These are phyloP conservation scores for Nanorana parkeri DNA, from an alignment of 2,113 vertebrate genomes.

Conservation along the genomic window DNA sequence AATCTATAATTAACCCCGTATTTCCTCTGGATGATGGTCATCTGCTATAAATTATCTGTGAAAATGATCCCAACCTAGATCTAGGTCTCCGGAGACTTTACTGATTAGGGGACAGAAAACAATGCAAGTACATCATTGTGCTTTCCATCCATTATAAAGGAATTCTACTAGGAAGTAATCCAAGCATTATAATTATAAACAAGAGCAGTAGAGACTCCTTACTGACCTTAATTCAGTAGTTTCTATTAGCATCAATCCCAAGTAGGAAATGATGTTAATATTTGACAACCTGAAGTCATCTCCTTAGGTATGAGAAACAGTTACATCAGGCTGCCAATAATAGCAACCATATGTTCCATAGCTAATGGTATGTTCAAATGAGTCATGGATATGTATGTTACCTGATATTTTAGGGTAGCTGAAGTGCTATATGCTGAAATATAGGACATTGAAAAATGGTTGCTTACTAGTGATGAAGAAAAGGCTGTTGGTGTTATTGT, in stretches of 20 bases:
- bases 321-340: constrained; percentile 75
- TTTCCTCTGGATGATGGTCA: not conserved
- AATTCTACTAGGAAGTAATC: constrained; percentile 36
- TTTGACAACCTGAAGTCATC: constrained; percentile 66
- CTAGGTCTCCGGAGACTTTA: constrained; percentile 14
- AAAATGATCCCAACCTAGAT: constrained; percentile 2
- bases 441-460: constrained; percentile 47
- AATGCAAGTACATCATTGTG: constrained; percentile 21
- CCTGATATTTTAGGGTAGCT: constrained; percentile 69
- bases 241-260: constrained; percentile 62
- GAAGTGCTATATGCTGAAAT: constrained; percentile 71
- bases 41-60: not conserved
- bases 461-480: not conserved
- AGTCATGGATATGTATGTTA: constrained; percentile 66
- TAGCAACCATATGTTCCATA: constrained; percentile 73
- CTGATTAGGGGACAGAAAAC: constrained; percentile 34
- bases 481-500: not conserved
- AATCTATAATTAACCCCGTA: constrained; percentile 19
- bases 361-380: constrained; percentile 67
- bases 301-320: constrained; percentile 70
- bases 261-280: constrained; percentile 65
- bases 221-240: constrained; percentile 65
- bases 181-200: constrained; percentile 43
- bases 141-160: constrained; percentile 24
- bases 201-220: constrained; percentile 58